These are phyloP conservation scores for Campoplex capitator DNA, from an alignment of 2,888 invertebrate species.

Conservation along the genomic window DNA sequence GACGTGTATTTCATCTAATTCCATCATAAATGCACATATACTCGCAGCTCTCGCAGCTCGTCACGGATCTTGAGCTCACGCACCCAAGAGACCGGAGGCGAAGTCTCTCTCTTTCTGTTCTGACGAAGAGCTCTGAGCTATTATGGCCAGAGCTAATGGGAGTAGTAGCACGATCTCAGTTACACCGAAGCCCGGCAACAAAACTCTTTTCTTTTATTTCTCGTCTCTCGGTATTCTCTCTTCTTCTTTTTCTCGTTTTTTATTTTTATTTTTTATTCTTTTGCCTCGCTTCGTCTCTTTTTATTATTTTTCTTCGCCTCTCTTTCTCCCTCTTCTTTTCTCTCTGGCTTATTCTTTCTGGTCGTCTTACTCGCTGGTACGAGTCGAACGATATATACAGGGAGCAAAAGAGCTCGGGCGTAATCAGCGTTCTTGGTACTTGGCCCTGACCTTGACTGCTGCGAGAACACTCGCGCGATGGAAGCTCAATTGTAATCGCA, in stretches of 20 bases:
- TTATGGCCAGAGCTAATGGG: constrained; percentile 58
- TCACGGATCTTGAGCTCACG: constrained; percentile 49
- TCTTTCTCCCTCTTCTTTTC: constrained; percentile 32
- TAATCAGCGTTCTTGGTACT: constrained; percentile 70
- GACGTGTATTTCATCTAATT: constrained; percentile 25
- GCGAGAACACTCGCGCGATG: constrained; percentile 63
- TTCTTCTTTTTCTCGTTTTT: not conserved
- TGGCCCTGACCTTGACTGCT: constrained; percentile 74
- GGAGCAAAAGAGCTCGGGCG: constrained; percentile 16
- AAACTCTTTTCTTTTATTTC: constrained; percentile 43
- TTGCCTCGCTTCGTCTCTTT: constrained; percentile 17
- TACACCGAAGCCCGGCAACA: constrained; percentile 37
- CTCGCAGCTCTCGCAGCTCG: constrained; percentile 8
- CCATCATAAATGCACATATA: constrained; percentile 9
- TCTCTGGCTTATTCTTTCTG: constrained; percentile 25
- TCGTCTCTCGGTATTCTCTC: constrained; percentile 42
- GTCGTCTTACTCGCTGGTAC: constrained; percentile 1
- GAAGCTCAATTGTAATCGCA: constrained; percentile 52
- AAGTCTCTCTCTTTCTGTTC: not conserved
- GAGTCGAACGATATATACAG: not conserved
- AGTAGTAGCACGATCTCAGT: constrained; percentile 59
- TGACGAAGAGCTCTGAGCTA: constrained; percentile 1
- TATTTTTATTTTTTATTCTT: not conserved
- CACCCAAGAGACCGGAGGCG: constrained; percentile 15
- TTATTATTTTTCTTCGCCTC: constrained; percentile 4